A percentile compares a stretch with the other conserved stretches of the same genome.
Conservation (phyloP, 92 coral and sea anemone genomes). For the Phenganax marumi region DNA sequence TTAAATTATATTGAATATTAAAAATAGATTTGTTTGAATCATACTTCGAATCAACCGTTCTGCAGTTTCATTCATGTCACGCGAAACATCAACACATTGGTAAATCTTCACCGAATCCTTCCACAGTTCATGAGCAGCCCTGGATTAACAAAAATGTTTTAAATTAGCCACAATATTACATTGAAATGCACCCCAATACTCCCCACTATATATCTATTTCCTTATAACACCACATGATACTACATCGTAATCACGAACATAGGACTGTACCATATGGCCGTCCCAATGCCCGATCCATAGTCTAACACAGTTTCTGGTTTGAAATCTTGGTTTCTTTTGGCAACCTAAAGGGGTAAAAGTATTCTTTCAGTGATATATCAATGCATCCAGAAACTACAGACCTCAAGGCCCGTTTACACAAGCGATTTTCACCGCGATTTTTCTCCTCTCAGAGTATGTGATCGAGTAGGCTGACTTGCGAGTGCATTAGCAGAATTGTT, state of each 20-base stretch:
- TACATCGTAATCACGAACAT: neutral
- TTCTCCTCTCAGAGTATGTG: no score
- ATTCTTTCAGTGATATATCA: no score
- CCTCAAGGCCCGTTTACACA: no score
- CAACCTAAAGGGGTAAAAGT: conserved; percentile 47
- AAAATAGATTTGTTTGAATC: neutral
- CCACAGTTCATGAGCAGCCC: conserved; percentile 96
- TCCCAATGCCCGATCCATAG: conserved; percentile 94
- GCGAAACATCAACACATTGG: conserved; percentile 94
- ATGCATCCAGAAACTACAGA: no score
- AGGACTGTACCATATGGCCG: conserved; percentile 67
- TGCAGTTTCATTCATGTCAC: conserved; percentile 76
- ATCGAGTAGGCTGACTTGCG: no score
- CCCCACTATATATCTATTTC: no score
- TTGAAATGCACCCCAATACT: neutral
- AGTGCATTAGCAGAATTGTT: no score
- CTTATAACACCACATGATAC: neutral
- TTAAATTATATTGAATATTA: no score
- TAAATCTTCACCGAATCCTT: conserved; percentile 73
- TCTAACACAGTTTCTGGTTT: conserved; percentile 89
- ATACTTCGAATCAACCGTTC: conserved; percentile 84
- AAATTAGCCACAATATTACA: neutral
- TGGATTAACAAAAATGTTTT: neutral
- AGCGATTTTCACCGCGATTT: no score
- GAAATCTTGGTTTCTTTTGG: conserved; percentile 76